phyloP scores from a whole-genome alignment of 1,140 invertebrate genomes.

The Drosophila ironensis region DNA sequence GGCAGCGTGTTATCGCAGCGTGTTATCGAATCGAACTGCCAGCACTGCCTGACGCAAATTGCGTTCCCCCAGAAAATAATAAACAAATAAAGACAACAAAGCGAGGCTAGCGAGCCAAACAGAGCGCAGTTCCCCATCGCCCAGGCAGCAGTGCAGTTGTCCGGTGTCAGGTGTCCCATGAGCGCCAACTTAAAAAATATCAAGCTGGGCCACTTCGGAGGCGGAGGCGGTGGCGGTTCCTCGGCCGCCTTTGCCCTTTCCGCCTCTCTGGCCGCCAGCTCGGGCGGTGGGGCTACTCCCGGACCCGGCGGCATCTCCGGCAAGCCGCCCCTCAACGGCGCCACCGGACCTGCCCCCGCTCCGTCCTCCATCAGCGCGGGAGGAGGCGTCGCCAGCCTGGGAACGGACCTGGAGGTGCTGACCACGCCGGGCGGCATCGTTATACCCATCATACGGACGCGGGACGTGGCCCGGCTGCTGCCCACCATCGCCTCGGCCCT shows the following conservation, averaged over 20 bases:
- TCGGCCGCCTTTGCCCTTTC: slow-evolving; percentile 44
- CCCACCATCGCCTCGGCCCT: slow-evolving; percentile 85
- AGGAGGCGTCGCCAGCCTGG: too few species aligned
- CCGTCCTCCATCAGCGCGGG: too few species aligned
- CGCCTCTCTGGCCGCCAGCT: too few species aligned
- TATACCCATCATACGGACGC: slow-evolving; percentile 82
- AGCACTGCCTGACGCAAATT: slow-evolving; percentile 13
- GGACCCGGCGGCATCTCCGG: too few species aligned
- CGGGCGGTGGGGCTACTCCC: slow-evolving; percentile 27
- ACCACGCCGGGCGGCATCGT: slow-evolving; percentile 38
- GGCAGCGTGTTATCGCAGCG: too few species aligned
- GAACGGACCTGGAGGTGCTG: slow-evolving; percentile 40
- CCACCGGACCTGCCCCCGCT: slow-evolving; percentile 5
- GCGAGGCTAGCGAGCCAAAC: too few species aligned
- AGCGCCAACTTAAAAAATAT: slow-evolving; percentile 63
- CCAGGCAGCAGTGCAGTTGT: neutral
- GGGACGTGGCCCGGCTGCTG: slow-evolving; percentile 83
- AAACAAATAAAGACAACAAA: too few species aligned
- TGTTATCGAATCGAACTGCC: too few species aligned
- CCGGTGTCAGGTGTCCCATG: slow-evolving; percentile 41
- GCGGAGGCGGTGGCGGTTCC: slow-evolving; percentile 11
- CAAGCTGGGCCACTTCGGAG: slow-evolving; percentile 58
- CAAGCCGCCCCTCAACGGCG: slow-evolving; percentile 50
- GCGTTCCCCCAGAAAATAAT: too few species aligned
- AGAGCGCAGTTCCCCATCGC: neutral